These are phyloP conservation scores for Gastrophysa polygoni DNA, from an alignment of 2,888 invertebrate genomes.

Conservation along the genomic window DNA sequence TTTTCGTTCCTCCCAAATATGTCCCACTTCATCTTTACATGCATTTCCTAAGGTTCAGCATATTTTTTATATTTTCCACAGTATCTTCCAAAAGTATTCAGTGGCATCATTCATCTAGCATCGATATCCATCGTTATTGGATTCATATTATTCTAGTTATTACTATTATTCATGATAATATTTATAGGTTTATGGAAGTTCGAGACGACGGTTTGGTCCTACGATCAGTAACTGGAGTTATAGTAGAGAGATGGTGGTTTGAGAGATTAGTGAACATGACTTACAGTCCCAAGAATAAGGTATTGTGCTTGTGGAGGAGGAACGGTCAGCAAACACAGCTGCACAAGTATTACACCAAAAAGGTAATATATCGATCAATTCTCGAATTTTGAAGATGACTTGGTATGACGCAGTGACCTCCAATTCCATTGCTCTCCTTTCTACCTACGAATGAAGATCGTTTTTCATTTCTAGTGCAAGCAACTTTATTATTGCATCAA, in stretches of 20 bases:
- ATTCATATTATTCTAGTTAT: background rate
- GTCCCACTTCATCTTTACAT: too few species aligned
- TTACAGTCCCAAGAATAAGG: conserved; percentile 97
- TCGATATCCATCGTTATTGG: too few species aligned
- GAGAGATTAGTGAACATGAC: conserved; percentile 99
- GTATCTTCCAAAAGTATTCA: too few species aligned
- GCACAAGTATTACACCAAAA: conserved; percentile 98
- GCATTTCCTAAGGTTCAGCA: too few species aligned
- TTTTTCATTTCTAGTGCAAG: conserved; percentile 77
- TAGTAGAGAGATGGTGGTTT: conserved; percentile 98
- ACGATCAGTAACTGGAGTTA: conserved; percentile 82
- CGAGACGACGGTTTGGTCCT: conserved; percentile 94
- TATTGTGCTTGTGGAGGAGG: conserved; percentile 95
- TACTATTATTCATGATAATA: too few species aligned
- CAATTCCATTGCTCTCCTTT: background rate
- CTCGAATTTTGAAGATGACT: too few species aligned
- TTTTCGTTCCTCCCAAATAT: too few species aligned
- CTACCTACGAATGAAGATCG: conserved; percentile 5
- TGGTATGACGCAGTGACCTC: too few species aligned
- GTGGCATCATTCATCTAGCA: too few species aligned
- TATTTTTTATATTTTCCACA: too few species aligned
- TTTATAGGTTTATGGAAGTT: conserved; percentile 80
- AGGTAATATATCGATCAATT: too few species aligned
- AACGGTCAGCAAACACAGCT: conserved; percentile 93
- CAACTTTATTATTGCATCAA: conserved; percentile 98